phyloP scores from a whole-genome alignment of 2,797 vertebrate species.

The Enteromius radiatus region DNA sequence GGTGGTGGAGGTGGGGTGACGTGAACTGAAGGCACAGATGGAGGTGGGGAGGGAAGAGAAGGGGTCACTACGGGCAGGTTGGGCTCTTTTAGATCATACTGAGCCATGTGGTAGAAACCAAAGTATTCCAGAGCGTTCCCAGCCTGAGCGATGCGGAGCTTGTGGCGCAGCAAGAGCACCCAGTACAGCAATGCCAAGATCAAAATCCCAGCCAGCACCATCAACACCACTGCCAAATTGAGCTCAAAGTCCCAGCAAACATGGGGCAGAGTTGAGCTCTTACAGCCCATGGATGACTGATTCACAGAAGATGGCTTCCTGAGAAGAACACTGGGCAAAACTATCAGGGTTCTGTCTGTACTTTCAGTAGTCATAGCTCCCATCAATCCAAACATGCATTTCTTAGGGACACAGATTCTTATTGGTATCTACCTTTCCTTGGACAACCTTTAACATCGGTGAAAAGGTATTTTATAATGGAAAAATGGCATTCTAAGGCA shows the following conservation, averaged over 20 bases:
- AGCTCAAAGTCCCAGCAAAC: slow-evolving; percentile 69
- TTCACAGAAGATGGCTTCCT: slow-evolving; percentile 47
- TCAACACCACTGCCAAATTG: slow-evolving; percentile 66
- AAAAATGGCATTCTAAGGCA: neutral
- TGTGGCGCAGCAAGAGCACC: slow-evolving; percentile 74
- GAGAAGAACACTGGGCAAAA: slow-evolving; percentile 9
- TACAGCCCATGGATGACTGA: slow-evolving; percentile 61
- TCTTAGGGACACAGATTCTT: slow-evolving; percentile 12
- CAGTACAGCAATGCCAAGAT: slow-evolving; percentile 76
- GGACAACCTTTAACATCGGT: neutral
- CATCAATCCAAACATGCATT: slow-evolving; percentile 13
- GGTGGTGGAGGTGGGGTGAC: slow-evolving; percentile 34
- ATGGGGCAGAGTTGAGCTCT: slow-evolving; percentile 51
- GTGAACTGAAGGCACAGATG: slow-evolving; percentile 44
- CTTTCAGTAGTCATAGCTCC: slow-evolving; percentile 63
- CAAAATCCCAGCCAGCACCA: slow-evolving; percentile 70
- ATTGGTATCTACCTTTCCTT: neutral
- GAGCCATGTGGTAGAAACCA: slow-evolving; percentile 75
- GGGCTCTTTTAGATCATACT: slow-evolving; percentile 72
- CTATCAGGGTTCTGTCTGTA: slow-evolving; percentile 31
- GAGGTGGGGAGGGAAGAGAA: slow-evolving; percentile 9
- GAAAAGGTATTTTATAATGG: neutral
- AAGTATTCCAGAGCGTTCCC: slow-evolving; percentile 73
- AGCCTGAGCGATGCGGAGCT: slow-evolving; percentile 67
- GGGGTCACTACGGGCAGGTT: slow-evolving; percentile 26